Evolutionary conservation across 1,140 invertebrate genomes (phyloP).

Genomic region (Papilio machaon): DNA sequence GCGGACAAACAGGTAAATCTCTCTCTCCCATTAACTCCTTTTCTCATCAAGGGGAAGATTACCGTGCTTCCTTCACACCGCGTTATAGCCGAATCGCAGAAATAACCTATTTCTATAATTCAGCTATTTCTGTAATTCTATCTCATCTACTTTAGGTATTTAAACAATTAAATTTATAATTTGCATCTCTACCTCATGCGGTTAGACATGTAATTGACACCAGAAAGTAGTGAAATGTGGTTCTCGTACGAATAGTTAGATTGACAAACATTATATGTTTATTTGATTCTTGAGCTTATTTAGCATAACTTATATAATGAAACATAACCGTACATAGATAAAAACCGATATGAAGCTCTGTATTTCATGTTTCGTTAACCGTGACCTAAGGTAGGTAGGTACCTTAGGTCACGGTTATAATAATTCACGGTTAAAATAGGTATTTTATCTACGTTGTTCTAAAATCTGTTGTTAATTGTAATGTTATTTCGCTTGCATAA

Average conservation of each 20-base stretch:
- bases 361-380: neutral
- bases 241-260: neutral
- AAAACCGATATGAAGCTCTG: neutral
- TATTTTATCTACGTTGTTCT: neutral
- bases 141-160: too few relatives aligned
- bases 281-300: neutral
- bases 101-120: too few relatives aligned
- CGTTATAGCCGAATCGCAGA: too few relatives aligned
- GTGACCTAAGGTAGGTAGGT: neutral
- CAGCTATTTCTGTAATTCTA: too few relatives aligned
- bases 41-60: too few relatives aligned
- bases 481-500: conserved; percentile 11
- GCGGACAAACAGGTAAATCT: too few relatives aligned
- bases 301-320: neutral
- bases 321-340: neutral
- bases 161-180: too few relatives aligned
- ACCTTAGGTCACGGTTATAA: too few relatives aligned
- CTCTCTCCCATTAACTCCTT: too few relatives aligned
- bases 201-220: neutral
- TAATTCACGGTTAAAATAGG: too few relatives aligned
- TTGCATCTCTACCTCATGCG: neutral
- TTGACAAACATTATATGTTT: neutral
- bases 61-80: too few relatives aligned
- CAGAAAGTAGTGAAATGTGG: neutral
- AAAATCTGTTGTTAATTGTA: neutral